Evolutionary conservation across 2,797 vertebrate genomes (phyloP), one percentile per base, ranked within the genome.

Genomic region (Enteromius thamalakanensis): DNA sequence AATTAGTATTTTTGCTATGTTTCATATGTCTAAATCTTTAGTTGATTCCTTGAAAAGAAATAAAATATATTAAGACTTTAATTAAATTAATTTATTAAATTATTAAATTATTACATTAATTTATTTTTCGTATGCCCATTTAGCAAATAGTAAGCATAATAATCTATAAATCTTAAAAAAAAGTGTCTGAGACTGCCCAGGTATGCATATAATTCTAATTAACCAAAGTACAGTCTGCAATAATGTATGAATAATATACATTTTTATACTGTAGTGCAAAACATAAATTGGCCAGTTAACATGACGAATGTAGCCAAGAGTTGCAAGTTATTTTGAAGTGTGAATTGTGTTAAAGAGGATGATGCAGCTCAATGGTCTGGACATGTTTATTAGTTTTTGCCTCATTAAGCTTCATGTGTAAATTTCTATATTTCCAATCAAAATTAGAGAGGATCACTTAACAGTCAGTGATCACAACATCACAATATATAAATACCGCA

Each of bases 351-450:
- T 37, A 19, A 37, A 72, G 47, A 40, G 69, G 29, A 81, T 64
- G 69, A 74, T 53, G 7, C 69, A 26, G 80, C 23, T 74, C 42
- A 75, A 12, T 82, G 75, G 67, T 62, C 64, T 70, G 75, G 60
- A 40, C 10, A 23, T 19, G 40, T 84, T 60, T 77, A 15, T 76
- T 55, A 10, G 42, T 29, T 62, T 49, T 84, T 47, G 65, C 40
- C 76, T 71, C 58, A 69, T 68, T 77, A 81, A 60, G 42, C 55
- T 74, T 81, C 42, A 51, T 47, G 26, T 47, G 26, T 26, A 72
- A 72, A 58, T 88, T 88, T 88, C 90, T 87, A 49, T 14, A 71
- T 85, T 89, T 64, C 29, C 34, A 85, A 90, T 92, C 89, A 90
- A 74, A 90, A 83, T 84, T 90, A 87, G 74, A 90, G 84, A 89